Evolutionary conservation across 2,797 vertebrate genomes (phyloP).

Genomic region (Podarcis lilfordi): DNA sequence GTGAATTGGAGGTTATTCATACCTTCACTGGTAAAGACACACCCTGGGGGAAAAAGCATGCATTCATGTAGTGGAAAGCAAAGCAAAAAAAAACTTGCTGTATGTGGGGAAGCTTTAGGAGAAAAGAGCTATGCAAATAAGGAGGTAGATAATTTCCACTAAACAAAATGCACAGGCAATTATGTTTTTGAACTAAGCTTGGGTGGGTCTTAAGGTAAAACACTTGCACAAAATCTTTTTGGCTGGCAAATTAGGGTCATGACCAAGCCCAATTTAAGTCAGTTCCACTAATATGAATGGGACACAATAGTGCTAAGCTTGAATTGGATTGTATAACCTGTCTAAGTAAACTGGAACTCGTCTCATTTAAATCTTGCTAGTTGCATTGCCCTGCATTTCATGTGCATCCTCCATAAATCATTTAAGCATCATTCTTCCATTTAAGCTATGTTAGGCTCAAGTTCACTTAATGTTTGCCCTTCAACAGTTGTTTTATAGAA

Average conservation of each 20-base stretch:
- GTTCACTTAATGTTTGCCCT: neutral
- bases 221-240: conserved; percentile 35
- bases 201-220: conserved; percentile 39
- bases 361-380: conserved; percentile 1
- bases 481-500: neutral
- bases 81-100: conserved; percentile 36
- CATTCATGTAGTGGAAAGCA: neutral
- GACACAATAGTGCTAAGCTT: neutral
- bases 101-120: neutral
- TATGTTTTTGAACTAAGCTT: conserved; percentile 49
- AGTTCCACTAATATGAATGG: neutral
- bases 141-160: conserved; percentile 62
- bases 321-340: neutral
- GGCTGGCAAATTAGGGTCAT: conserved; percentile 38
- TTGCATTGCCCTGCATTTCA: neutral
- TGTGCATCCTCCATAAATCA: neutral
- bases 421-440: neutral
- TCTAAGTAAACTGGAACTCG: neutral
- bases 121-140: neutral
- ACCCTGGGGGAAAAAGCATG: conserved; percentile 19
- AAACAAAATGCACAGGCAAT: conserved; percentile 50
- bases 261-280: neutral
- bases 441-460: neutral
- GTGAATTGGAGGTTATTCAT: conserved; percentile 56
- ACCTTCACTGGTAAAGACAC: conserved; percentile 52